Evolutionary conservation across 2,797 vertebrate species (phyloP).

Genomic region (Mionectes olivaceus): DNA sequence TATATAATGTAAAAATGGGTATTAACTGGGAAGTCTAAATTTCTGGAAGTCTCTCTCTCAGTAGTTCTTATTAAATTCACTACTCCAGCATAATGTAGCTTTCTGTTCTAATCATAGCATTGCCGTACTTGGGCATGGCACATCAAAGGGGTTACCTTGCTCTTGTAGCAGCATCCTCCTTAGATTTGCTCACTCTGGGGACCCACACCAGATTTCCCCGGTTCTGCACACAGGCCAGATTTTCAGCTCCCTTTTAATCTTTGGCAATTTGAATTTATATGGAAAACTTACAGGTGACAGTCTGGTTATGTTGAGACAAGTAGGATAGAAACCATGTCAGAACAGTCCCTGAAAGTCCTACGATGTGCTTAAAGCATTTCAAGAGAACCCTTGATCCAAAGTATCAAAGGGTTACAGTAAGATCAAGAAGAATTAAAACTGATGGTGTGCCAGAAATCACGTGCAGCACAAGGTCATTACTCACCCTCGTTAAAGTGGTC

Average conservation of each 20-base stretch:
- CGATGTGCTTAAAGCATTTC: conserved; percentile 75
- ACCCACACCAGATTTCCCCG: conserved; percentile 60
- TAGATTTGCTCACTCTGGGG: conserved; percentile 69
- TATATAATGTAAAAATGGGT: not conserved
- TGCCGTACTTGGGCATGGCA: conserved; percentile 44
- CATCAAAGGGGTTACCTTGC: conserved; percentile 76
- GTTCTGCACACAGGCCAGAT: conserved; percentile 57
- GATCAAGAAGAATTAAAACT: conserved; percentile 85
- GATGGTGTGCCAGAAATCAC: conserved; percentile 81
- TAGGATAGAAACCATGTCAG: conserved; percentile 77
- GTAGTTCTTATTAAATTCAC: conserved; percentile 57
- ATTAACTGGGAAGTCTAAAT: conserved; percentile 38
- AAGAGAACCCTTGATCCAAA: conserved; percentile 82
- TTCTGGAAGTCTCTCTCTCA: conserved; percentile 51
- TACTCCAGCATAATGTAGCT: conserved; percentile 15
- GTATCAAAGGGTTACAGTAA: conserved; percentile 83
- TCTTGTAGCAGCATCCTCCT: conserved; percentile 55
- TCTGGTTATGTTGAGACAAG: conserved; percentile 69
- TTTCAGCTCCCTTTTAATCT: conserved; percentile 82
- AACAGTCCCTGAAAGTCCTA: conserved; percentile 77
- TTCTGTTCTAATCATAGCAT: conserved; percentile 65
- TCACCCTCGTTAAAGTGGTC: conserved; percentile 79
- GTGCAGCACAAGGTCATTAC: conserved; percentile 82
- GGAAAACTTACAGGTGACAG: conserved; percentile 79
- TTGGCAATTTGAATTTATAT: conserved; percentile 80